Evolutionary conservation across 2,888 invertebrate genomes (phyloP).

Genomic region (Polyploca ridens): DNA sequence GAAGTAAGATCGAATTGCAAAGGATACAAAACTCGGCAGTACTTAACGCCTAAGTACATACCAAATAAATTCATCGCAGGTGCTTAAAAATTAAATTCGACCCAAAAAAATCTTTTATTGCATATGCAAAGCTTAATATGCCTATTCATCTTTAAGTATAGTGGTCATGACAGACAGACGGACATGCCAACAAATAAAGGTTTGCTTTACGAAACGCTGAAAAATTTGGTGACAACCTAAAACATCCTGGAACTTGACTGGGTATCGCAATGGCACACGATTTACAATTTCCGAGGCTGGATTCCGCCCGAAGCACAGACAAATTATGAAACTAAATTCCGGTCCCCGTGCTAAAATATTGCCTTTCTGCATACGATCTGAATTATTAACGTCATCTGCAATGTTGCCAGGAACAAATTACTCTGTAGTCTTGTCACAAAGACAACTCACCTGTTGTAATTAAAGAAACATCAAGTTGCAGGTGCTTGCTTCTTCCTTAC

Average conservation of each 20-base stretch:
- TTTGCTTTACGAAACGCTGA: no score
- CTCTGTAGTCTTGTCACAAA: slow-evolving; percentile 18
- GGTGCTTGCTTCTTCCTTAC: neutral
- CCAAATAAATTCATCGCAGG: no score
- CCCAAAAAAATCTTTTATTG: no score
- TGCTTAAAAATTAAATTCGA: no score
- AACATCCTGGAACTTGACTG: slow-evolving; percentile 18
- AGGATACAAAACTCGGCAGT: no score
- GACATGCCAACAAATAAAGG: no score
- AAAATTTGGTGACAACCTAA: neutral
- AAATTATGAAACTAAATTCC: slow-evolving; percentile 56
- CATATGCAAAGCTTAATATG: no score
- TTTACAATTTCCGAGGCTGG: slow-evolving; percentile 37
- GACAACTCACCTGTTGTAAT: slow-evolving; percentile 15
- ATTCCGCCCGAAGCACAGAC: slow-evolving; percentile 40
- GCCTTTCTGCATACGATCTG: slow-evolving; percentile 47
- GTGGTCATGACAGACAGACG: no score
- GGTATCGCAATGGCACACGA: slow-evolving; percentile 26
- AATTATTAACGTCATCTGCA: slow-evolving; percentile 51
- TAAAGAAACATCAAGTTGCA: neutral
- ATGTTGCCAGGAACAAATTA: slow-evolving; percentile 44
- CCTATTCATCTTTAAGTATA: no score
- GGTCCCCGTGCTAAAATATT: slow-evolving; percentile 43
- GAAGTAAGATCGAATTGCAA: no score
- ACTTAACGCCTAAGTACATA: no score